Evolutionary conservation across 2,888 invertebrate genomes (phyloP), one percentile per base, ranked within the genome.

Genomic region (Emmelina monodactyla): DNA sequence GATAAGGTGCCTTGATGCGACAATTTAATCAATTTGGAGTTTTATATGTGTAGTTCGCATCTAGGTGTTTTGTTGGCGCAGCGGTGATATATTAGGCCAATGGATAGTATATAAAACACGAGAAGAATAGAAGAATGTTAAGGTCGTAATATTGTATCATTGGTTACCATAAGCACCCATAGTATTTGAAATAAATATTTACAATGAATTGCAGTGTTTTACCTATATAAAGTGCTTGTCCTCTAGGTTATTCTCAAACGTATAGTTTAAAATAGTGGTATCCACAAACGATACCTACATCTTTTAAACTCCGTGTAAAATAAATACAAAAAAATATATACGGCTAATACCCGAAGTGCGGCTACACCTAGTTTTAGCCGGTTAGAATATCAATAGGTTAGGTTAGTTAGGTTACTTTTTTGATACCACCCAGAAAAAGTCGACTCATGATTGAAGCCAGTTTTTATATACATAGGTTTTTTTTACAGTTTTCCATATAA

Each of bases 121-220:
- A 19, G 19, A 5, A 51, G 52, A 54, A 56, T 48, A 53, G 50
- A 46, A 59, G 62, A 65, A 63, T 60, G 60, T 59, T 64, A 51
- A 52, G 49, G 53, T 29, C 62, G 64, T 63, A 62, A 65, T 62
- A 70, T 67, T 76, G 75, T 76, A 78, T 75, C 70, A 76, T 78
- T 78, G 76, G 79, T 79, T 79, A 79, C 79, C 79, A 75, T 78
- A 76, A 76, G 67, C 68, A 65, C 66, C 64, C 60, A 68, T 72
- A 72, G 72, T 78, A 78, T 73, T 78, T 75, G 71, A 78, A 79
- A 76, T 79, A 78, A 71, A 79, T 79, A 79, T 79, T 78, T 79
- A 79, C 78, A 78, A 66, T 66, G 60, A 66, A 53, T 31, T 19
- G 9, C n/a, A n/a, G n/a, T n/a, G 19, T 19, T 19, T 19, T 19